Base-by-base conservation (phyloP, 2,113 vertebrate species). In the Microcebus lehilahytsara region DNA sequence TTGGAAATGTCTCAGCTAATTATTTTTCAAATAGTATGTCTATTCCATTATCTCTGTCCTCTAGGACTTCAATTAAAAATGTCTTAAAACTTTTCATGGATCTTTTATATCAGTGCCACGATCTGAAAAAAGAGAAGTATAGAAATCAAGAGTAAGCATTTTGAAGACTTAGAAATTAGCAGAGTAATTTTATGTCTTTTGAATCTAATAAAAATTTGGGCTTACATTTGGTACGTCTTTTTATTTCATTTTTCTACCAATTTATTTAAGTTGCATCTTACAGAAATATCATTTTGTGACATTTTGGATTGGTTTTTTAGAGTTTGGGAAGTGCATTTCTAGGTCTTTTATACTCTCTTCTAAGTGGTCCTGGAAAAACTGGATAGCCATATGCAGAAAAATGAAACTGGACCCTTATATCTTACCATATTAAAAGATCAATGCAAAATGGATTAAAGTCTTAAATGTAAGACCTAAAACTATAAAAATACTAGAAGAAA, bases 121-220 rank as follows among this genome's bases (percentile, higher is more conserved):
- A 30, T 83, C 40, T 62, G 17, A n/a, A 74, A 90, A 83, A 77
- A 88, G 49, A 32, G 49, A 91, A 81, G 30, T 16, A 88, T 22
- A 84, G 72, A 85, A 66, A 40, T 40, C 49, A 17, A 92, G 32
- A 51, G 32, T 58, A 74, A 86, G 5, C 32, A 60, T 62, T 77
- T 69, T 69, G 32, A 80, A 64, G 14, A 8, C 14, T 85, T 67
- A 66, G 46, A 37, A 96, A 71, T 5, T 91, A 66, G 37, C 92
- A 87, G 49, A 60, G 20, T 79, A 88, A 89, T 71, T 95, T 95
- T 92, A 75, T 87, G 51, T 53, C 23, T 84, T 42, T 95, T 78
- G 60, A 95, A 78, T 40, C 14, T 84, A 95, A 49, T 89, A 64
- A 92, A 84, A 84, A 30, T 66, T 78, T 79, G 30, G n/a, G 37